phyloP scores from a whole-genome alignment of 2,113 vertebrate genomes.

The Pogonocichla stellata region DNA sequence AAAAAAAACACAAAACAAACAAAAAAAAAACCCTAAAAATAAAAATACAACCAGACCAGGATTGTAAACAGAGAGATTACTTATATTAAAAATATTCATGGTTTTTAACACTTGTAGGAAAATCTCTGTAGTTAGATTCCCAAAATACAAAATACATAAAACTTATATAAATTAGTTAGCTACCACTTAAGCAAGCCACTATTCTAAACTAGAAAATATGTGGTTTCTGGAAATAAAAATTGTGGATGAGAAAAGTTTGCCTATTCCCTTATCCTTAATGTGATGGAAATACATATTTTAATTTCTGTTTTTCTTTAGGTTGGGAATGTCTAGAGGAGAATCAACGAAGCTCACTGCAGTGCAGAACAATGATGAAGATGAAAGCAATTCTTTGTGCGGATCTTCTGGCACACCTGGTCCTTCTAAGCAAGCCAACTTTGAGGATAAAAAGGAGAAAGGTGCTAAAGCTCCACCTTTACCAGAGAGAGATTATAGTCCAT shows the following conservation, averaged over 20 bases:
- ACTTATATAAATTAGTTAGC: background rate
- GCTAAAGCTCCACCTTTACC: slow-evolving; percentile 51
- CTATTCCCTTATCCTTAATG: background rate
- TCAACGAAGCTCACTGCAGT: slow-evolving; percentile 75
- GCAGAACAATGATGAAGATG: slow-evolving; percentile 68
- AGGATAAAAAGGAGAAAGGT: slow-evolving; percentile 61
- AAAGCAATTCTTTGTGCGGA: slow-evolving; percentile 59
- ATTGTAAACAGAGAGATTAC: background rate
- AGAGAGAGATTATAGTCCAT: slow-evolving; percentile 61
- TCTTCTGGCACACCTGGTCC: slow-evolving; percentile 64
- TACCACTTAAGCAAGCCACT: background rate
- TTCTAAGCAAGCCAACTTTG: slow-evolving; percentile 58
- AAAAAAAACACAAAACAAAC: background rate
- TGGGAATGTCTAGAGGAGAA: slow-evolving; percentile 82
- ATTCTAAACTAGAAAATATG: background rate
- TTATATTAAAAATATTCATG: background rate
- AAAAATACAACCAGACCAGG: background rate
- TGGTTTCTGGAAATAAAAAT: background rate
- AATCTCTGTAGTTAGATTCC: background rate
- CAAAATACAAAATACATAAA: background rate
- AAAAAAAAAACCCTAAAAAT: too few relatives aligned
- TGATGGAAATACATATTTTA: background rate
- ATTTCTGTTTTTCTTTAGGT: slow-evolving; percentile 60
- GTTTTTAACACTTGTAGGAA: background rate
- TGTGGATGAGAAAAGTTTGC: background rate